phyloP scores from a whole-genome alignment of 2,113 vertebrate species.

The Perognathus longimembris region DNA sequence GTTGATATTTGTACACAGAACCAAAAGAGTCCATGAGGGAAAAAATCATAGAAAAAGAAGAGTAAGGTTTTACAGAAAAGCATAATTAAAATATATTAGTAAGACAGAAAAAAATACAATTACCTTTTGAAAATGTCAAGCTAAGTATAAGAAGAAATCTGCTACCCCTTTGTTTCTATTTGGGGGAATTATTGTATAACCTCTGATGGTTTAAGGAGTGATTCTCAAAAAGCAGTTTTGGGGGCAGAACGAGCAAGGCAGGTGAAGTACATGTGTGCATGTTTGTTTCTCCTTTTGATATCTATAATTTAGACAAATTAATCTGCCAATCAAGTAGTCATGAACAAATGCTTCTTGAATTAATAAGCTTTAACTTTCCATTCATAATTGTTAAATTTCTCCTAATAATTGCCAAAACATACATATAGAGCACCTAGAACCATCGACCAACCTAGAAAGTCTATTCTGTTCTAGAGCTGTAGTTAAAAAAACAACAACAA shows the following conservation, averaged over 20 bases:
- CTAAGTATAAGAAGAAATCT: not conserved
- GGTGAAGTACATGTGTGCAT: not conserved
- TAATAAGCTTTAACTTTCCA: not conserved
- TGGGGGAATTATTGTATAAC: not conserved
- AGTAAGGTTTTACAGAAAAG: not conserved
- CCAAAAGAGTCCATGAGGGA: not conserved
- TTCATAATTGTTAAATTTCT: not conserved
- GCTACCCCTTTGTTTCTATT: not conserved
- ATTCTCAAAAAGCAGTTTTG: not conserved
- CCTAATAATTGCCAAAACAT: not conserved
- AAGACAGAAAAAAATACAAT: not conserved
- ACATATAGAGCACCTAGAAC: conserved; percentile 6
- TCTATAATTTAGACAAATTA: not conserved
- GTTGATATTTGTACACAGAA: no score
- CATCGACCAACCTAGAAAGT: not conserved
- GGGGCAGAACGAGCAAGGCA: not conserved
- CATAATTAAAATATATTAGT: not conserved
- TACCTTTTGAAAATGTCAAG: not conserved
- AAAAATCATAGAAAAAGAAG: no score
- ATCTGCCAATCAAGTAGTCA: not conserved
- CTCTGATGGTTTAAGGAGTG: not conserved
- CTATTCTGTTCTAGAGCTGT: not conserved
- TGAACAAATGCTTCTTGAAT: conserved; percentile 12
- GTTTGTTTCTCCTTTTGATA: not conserved
- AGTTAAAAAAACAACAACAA: not conserved